Conservation (phyloP, 2,797 vertebrate genomes). For the Paratrypauchen microcephalus region DNA sequence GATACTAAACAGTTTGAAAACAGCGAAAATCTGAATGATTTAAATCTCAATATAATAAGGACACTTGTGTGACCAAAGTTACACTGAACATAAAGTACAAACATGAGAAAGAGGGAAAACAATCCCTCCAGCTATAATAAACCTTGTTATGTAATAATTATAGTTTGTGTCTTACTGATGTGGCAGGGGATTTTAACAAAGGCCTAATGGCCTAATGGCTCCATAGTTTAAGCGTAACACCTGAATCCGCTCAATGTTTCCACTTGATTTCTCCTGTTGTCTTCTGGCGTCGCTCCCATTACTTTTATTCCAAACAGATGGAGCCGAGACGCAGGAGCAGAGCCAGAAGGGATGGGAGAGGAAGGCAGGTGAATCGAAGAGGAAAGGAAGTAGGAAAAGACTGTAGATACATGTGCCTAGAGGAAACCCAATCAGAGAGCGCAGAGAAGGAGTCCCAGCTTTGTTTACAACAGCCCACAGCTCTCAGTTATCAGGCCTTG, state of each 20-base stretch:
- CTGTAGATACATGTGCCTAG: conserved; percentile 21
- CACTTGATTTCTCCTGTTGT: conserved; percentile 30
- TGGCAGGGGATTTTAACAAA: conserved; percentile 27
- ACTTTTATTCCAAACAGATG: conserved; percentile 54
- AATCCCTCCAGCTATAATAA: conserved; percentile 16
- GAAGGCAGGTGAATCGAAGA: conserved; percentile 2
- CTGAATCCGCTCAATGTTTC: conserved; percentile 58
- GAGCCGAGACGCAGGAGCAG: conserved; percentile 48
- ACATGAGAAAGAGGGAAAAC: conserved; percentile 9
- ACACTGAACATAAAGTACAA: conserved; percentile 53
- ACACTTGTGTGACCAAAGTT: too few species aligned
- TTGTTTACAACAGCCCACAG: conserved; percentile 67
- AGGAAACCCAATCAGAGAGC: conserved; percentile 38
- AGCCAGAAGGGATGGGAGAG: conserved; percentile 8
- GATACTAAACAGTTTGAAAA: too few species aligned
- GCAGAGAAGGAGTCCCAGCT: conserved; percentile 58
- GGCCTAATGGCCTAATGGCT: conserved; percentile 36
- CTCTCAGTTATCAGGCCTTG: conserved; percentile 40
- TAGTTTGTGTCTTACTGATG: conserved; percentile 35
- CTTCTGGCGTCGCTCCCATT: conserved; percentile 38
- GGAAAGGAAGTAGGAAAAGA: conserved; percentile 17
- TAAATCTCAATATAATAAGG: conserved; percentile 26
- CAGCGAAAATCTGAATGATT: too few species aligned
- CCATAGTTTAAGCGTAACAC: conserved; percentile 54
- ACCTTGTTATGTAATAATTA: conserved; percentile 29